Base-by-base conservation (phyloP, 1,140 invertebrate species). In the Heliconius melpomene region DNA sequence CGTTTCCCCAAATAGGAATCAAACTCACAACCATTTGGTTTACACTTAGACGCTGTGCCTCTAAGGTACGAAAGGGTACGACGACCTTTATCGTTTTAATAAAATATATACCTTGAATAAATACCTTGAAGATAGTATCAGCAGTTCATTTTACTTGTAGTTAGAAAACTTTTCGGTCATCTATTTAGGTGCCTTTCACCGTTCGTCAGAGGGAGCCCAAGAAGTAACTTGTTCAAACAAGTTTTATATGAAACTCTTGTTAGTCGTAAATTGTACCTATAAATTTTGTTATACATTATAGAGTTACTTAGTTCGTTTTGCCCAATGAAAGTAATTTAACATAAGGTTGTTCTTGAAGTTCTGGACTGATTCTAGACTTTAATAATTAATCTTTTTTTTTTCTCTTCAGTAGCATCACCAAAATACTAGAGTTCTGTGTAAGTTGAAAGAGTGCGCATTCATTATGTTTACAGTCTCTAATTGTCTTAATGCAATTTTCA, bases 111-210 rank as follows among this genome's bases (percentile, higher is more conserved):
- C 46, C n/a, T n/a, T n/a, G n/a, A n/a, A 29, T 2, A 2, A 29
- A 2, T 29, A 50, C 60, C 60, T 71, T 71, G 20, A 40, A 71
- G 60, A 77, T 77, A 70, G 66, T 77, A 77, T 77, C 66, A 70
- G 38, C 40, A 50, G 36, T 71, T 77, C 60, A 70, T 52, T 76
- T 77, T 23, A 23, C 54, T n/a, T 23, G 60, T 71, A 77, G 75
- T 77, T 77, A 26, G 75, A 50, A 77, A 77, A 77, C 75, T 77
- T 77, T 77, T 77, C 75, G 60, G 75, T 50, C 75, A 71, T 77
- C 75, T 71, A 77, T 77, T 77, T 71, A 77, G 75, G 36, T 38
- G 32, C 38, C 60, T 71, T 77, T 77, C 75, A 77, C 75, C 66
- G 75, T 66, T 52, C 66, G 71, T 66, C 23, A 66, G 60, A 66